Conservation (phyloP, 1,140 invertebrate species). For the Ditylenchus dipsaci region DNA sequence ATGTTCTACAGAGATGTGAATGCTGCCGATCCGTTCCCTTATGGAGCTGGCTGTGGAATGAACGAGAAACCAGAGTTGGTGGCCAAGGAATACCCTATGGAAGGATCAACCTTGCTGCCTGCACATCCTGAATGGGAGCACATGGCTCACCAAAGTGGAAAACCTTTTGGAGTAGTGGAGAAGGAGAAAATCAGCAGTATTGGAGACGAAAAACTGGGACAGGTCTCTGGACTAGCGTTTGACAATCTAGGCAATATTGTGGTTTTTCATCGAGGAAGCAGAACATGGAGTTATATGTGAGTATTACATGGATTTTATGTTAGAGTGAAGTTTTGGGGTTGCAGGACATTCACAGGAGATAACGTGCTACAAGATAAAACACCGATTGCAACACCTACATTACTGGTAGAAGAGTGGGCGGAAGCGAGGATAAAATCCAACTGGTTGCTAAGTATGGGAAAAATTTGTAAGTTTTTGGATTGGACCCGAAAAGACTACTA, state of each 20-base stretch:
- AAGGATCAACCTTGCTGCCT: slow-evolving; percentile 48
- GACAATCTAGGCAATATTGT: slow-evolving; percentile 67
- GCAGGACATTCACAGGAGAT: slow-evolving; percentile 67
- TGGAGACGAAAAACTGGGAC: slow-evolving; percentile 43
- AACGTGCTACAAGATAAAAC: slow-evolving; percentile 65
- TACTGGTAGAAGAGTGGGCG: slow-evolving; percentile 60
- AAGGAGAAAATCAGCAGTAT: slow-evolving; percentile 28
- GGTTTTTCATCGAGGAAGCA: slow-evolving; percentile 76
- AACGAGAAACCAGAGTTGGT: slow-evolving; percentile 23
- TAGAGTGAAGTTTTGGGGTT: slow-evolving; percentile 9
- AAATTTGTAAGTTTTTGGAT: background rate
- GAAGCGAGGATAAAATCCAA: slow-evolving; percentile 18
- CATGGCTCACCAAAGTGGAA: slow-evolving; percentile 49
- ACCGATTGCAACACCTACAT: slow-evolving; percentile 71
- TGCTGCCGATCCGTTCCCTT: slow-evolving; percentile 50
- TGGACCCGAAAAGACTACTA: no score
- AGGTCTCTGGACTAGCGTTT: slow-evolving; percentile 50
- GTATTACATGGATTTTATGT: slow-evolving; percentile 19
- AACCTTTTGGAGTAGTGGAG: slow-evolving; percentile 52
- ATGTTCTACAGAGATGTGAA: slow-evolving; percentile 56
- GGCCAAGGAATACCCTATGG: slow-evolving; percentile 44
- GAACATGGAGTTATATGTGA: slow-evolving; percentile 67
- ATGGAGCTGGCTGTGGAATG: slow-evolving; percentile 46
- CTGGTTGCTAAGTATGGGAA: slow-evolving; percentile 35
- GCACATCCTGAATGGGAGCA: slow-evolving; percentile 54